Conservation (phyloP, 2,888 invertebrate species). For the Drosophila putrida region DNA sequence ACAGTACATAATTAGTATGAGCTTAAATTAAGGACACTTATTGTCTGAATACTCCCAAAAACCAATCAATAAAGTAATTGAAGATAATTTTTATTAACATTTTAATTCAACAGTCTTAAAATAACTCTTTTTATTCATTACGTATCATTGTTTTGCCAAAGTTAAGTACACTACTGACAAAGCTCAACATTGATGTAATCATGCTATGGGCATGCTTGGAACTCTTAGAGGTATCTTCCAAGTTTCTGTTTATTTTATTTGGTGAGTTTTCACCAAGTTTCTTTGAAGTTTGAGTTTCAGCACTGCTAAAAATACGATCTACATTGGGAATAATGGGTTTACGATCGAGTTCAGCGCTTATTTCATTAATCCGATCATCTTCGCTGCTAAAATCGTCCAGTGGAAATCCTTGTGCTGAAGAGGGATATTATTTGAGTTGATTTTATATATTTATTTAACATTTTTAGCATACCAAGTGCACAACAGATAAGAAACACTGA, state of each 20-base stretch:
- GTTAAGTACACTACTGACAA: conserved; percentile 55
- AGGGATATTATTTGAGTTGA: neutral
- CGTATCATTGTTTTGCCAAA: conserved; percentile 56
- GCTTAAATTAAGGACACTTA: too few species aligned
- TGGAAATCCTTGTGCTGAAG: conserved; percentile 37
- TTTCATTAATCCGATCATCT: conserved; percentile 63
- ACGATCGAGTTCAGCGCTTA: conserved; percentile 47
- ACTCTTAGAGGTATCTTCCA: conserved; percentile 42
- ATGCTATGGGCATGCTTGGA: conserved; percentile 71
- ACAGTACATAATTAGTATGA: too few species aligned
- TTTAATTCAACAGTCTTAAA: conserved; percentile 14
- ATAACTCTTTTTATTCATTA: conserved; percentile 35
- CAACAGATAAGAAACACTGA: conserved; percentile 43
- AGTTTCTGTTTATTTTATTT: conserved; percentile 28
- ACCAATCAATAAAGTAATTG: neutral
- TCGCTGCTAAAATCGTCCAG: conserved; percentile 42
- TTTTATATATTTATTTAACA: neutral
- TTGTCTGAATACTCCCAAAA: neutral
- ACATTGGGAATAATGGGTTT: conserved; percentile 47
- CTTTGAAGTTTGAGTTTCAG: conserved; percentile 38
- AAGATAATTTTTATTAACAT: neutral
- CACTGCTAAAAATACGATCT: conserved; percentile 62
- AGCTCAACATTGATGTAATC: conserved; percentile 69
- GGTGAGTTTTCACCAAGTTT: conserved; percentile 3
- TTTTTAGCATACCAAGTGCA: conserved; percentile 19